Conservation (phyloP, 2,888 invertebrate genomes). For the Galerucella nymphaeae region DNA sequence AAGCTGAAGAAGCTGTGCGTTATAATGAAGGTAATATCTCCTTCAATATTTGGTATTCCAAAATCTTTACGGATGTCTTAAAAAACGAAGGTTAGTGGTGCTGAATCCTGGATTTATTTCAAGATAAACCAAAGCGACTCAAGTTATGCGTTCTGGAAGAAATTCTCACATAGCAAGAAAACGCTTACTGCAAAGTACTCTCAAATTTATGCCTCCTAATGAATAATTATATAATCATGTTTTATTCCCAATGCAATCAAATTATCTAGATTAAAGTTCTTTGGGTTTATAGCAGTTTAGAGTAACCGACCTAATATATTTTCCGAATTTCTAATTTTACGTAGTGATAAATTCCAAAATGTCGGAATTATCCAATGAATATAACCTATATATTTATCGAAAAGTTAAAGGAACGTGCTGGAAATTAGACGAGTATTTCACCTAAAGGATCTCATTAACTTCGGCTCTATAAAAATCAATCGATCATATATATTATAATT, state of each 20-base stretch:
- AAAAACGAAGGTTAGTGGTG: too few species aligned
- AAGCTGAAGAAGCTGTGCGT: too few species aligned
- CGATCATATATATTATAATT: constrained; percentile 18
- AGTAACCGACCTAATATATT: not conserved
- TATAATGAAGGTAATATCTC: too few species aligned
- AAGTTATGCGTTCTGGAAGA: too few species aligned
- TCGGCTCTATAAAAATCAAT: constrained; percentile 10
- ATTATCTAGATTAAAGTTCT: not conserved
- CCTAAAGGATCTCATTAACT: constrained; percentile 9
- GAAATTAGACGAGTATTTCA: constrained; percentile 10
- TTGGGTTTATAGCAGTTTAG: not conserved
- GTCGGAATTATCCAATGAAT: constrained; percentile 1
- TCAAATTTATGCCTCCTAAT: not conserved
- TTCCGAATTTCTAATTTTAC: constrained; percentile 6
- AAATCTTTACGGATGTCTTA: too few species aligned
- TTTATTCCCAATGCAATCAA: not conserved
- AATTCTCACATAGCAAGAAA: too few species aligned
- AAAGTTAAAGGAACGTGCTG: not conserved
- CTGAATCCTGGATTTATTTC: too few species aligned
- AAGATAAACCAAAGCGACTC: too few species aligned
- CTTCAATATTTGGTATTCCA: too few species aligned
- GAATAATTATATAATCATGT: not conserved
- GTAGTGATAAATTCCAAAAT: not conserved
- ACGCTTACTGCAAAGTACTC: too few species aligned
- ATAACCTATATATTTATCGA: not conserved